Evolutionary conservation across 2,888 invertebrate genomes (phyloP).

Genomic region (Panopea generosa): DNA sequence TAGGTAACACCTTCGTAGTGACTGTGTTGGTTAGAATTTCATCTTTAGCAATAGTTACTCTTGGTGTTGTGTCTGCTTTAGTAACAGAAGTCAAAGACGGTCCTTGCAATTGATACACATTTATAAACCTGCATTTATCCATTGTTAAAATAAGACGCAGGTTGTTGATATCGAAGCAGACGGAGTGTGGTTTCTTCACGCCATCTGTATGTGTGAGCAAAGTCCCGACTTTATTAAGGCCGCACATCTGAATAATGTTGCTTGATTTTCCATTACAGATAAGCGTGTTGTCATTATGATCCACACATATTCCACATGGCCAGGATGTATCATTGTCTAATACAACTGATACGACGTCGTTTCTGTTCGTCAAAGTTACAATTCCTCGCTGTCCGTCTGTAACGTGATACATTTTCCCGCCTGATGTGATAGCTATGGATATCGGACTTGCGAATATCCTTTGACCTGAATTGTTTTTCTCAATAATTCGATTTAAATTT

Average conservation of each 20-base stretch:
- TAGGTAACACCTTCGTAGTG: not conserved
- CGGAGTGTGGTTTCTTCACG: conserved; percentile 43
- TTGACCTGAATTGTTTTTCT: conserved; percentile 48
- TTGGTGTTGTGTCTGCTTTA: not conserved
- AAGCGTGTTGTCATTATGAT: conserved; percentile 38
- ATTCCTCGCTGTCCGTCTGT: conserved; percentile 52
- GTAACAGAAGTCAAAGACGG: conserved; percentile 8
- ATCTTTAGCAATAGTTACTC: not conserved
- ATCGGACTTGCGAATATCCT: conserved; percentile 49
- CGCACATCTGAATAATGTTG: conserved; percentile 36
- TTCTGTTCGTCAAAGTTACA: conserved; percentile 38
- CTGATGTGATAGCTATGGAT: conserved; percentile 19
- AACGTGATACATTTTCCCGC: conserved; percentile 35
- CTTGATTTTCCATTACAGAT: conserved; percentile 38
- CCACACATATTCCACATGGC: conserved; percentile 56
- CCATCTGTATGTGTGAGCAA: conserved; percentile 27
- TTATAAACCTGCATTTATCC: conserved; percentile 31
- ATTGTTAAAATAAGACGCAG: conserved; percentile 38
- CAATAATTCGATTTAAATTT: conserved; percentile 31
- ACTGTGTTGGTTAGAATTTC: not conserved
- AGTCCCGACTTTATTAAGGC: conserved; percentile 24
- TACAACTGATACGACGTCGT: conserved; percentile 52
- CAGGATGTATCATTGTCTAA: conserved; percentile 32
- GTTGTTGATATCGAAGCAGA: conserved; percentile 43
- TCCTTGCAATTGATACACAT: conserved; percentile 40